Percentiles rank a stretch among this genome's conserved stretches.
Conservation (phyloP, 2,113 vertebrate species). For the Prolemur simus region DNA sequence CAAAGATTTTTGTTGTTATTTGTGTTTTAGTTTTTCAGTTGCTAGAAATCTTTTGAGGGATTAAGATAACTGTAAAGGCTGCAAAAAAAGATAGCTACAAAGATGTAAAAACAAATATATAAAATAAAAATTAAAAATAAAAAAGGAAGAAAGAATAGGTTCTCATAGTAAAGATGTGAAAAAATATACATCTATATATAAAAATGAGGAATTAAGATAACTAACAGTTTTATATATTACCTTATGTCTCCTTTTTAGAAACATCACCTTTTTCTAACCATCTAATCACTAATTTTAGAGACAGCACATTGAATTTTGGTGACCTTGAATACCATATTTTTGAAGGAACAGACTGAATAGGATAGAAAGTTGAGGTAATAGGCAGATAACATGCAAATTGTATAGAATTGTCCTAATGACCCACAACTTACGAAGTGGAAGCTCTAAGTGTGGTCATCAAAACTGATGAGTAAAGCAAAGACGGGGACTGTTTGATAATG, state of each 20-base stretch:
- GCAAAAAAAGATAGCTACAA: neutral
- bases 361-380: neutral
- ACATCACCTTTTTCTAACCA: neutral
- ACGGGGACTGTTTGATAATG: neutral
- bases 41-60: neutral
- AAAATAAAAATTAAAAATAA: too few relatives aligned
- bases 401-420: neutral
- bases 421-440: neutral
- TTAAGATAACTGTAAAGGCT: neutral
- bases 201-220: neutral
- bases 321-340: neutral
- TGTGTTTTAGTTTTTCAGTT: neutral
- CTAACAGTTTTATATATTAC: neutral
- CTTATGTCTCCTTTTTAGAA: slow-evolving; percentile 2
- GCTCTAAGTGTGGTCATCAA: neutral
- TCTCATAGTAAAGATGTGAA: too few relatives aligned
- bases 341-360: neutral
- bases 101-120: too few relatives aligned
- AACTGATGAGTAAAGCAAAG: neutral
- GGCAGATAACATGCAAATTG: neutral
- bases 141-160: too few relatives aligned
- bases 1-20: neutral
- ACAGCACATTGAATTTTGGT: neutral
- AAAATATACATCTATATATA: too few relatives aligned
- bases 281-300: neutral